Conservation (phyloP, 2,113 vertebrate species). For the Melanerpes formicivorus region DNA sequence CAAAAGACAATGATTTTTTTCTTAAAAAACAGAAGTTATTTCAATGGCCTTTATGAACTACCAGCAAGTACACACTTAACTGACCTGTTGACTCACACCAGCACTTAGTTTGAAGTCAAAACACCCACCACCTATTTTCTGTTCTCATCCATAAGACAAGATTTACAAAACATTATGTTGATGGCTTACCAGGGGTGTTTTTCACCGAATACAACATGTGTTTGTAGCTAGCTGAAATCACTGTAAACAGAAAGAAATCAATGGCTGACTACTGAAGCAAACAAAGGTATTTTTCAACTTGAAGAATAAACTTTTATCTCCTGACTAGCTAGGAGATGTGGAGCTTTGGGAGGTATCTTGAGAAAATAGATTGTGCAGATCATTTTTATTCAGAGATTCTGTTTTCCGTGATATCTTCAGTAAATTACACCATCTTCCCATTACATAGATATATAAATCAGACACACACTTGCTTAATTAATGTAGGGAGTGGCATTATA, state of each 20-base stretch:
- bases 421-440: not conserved
- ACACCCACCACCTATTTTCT: not conserved
- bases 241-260: not conserved
- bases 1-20: not conserved
- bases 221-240: not conserved
- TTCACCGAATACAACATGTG: not conserved
- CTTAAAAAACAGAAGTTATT: not conserved
- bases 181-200: not conserved
- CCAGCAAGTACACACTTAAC: not conserved
- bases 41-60: not conserved
- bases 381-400: not conserved
- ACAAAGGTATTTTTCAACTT: not conserved
- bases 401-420: not conserved
- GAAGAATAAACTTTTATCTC: not conserved
- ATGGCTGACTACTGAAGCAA: not conserved
- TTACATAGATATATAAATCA: not conserved
- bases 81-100: not conserved
- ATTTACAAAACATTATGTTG: not conserved
- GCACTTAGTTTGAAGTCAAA: not conserved
- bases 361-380: not conserved
- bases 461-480: slow-evolving; percentile 12
- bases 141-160: not conserved
- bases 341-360: not conserved
- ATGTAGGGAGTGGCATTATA: not conserved
- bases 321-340: not conserved